Base-by-base conservation (phyloP, 2,888 invertebrate species). In the Orthonevra nobilis region DNA sequence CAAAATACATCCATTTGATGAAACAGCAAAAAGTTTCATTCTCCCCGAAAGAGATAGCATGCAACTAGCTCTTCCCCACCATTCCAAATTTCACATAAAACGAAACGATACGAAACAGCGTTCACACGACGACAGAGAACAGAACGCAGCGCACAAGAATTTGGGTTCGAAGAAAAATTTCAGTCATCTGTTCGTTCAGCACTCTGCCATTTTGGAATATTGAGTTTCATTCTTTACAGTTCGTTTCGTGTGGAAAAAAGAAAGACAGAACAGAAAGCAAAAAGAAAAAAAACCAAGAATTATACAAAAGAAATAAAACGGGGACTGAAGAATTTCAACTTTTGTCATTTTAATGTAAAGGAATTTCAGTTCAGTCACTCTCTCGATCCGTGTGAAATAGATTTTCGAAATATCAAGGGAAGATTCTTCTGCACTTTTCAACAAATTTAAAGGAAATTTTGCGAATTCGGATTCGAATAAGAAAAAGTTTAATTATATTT, bases 121-220 rank as follows among this genome's bases (percentile, higher is more conserved):
- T 7, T 32, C 23, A 20, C n/a, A 36, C 42, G 15, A 26, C 28
- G 54, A 44, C 66, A 44, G 42, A 32, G 36, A 63, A 19, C 28
- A 60, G 58, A 54, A 54, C 52, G 32, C 6, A 63, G 44, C 42
- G 56, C 56, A 42, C 48, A 44, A 60, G 34, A 74, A 60, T 40
- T 68, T 28, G 17, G 26, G 44, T 15, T 15, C 5, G n/a, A 7
- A 28, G 46, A 70, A 63, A 52, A 38, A 73, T 61, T 73, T 68
- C 60, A 73, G 73, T 79, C 79, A 79, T 73, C 66, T 79, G 79
- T 73, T 79, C 79, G 68, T 68, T 77, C 61, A 68, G 60, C 46
- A 38, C 64, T 68, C 73, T 73, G 79, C 79, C 79, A 79, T 79
- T 79, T 79, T 79, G 79, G 73, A 79, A 79, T 73, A 79, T 73